Evolutionary conservation across 2,113 vertebrate genomes (phyloP), one percentile per base, ranked within the genome.

Genomic region (Irena cyanogastra): DNA sequence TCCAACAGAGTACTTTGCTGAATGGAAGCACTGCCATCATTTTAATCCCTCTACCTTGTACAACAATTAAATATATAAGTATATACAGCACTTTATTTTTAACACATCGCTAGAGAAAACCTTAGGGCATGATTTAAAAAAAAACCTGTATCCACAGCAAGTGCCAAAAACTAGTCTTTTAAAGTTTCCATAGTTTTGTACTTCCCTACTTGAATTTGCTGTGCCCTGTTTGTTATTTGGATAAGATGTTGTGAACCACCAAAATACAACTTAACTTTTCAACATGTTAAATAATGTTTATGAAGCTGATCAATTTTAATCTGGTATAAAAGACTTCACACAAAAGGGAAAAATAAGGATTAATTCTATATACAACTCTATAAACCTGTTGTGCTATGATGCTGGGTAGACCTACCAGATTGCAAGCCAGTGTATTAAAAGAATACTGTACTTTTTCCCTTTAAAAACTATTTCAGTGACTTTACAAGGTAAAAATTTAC

Each of bases 401-500:
- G 97, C 93, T 97, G 97, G 93, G 71, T 50, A 98, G 98, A 98
- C 98, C 98, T 98, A 99, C 97, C 99, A 99, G 98, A 98, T 98
- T 98, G 98, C 98, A 98, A 99, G 99, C 98, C 99, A 99, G 98
- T 99, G 98, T 98, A 99, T 98, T 98, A 98, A 99, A 99, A 99
- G 98, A 99, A 99, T 98, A 98, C 98, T 98, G 98, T 97, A 98
- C 98, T 98, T 98, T 98, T 98, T 99, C 98, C 98, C 97, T 98
- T 98, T 98, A 98, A 99, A 99, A 99, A 99, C 98, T 98, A 98
- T 97, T 98, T 99, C 98, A 99, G 98, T 98, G 98, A 99, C 99
- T 99, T 99, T 99, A 99, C 99, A 99, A 99, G 98, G 98, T 99
- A 99, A 99, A 99, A 99, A 99, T 99, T 98, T 99, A 99, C 99